phyloP scores from a whole-genome alignment of 30 jellyfish, hydroid and myxozoan genomes.

The Turritopsis rubra region DNA sequence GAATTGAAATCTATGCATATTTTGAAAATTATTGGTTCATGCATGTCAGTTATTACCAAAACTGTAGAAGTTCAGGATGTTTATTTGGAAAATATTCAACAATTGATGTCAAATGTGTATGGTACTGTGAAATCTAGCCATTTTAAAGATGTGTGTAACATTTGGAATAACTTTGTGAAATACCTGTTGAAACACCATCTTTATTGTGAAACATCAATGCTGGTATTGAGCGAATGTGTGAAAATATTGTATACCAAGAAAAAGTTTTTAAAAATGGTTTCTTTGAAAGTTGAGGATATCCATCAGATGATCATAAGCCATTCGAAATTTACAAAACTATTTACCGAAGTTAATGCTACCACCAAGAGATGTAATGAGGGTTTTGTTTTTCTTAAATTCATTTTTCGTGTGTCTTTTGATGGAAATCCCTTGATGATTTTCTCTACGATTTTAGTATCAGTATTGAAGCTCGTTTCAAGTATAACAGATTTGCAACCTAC shows the following conservation, averaged over 20 bases:
- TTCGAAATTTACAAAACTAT: conserved; percentile 46
- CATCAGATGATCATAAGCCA: conserved; percentile 44
- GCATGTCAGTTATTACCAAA: background rate
- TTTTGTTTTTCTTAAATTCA: background rate
- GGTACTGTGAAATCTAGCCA: background rate
- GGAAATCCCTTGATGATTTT: background rate
- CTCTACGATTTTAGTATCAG: background rate
- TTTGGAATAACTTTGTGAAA: conserved; percentile 22
- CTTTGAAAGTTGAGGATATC: conserved; percentile 28
- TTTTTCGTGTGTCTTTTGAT: background rate
- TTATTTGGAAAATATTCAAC: background rate
- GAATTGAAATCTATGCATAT: background rate
- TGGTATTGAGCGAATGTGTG: background rate
- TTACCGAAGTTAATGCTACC: conserved; percentile 18
- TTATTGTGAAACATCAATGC: background rate
- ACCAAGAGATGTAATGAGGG: background rate
- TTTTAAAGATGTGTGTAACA: background rate
- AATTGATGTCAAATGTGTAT: background rate
- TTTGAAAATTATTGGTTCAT: background rate
- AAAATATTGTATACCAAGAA: conserved; percentile 36
- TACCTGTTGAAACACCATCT: background rate
- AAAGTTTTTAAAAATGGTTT: conserved; percentile 22
- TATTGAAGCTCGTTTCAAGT: background rate
- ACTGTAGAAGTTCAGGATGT: background rate
- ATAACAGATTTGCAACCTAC: conserved; percentile 6